phyloP scores from a whole-genome alignment of 2,797 vertebrate species.

The Peromyscus melanophrys region DNA sequence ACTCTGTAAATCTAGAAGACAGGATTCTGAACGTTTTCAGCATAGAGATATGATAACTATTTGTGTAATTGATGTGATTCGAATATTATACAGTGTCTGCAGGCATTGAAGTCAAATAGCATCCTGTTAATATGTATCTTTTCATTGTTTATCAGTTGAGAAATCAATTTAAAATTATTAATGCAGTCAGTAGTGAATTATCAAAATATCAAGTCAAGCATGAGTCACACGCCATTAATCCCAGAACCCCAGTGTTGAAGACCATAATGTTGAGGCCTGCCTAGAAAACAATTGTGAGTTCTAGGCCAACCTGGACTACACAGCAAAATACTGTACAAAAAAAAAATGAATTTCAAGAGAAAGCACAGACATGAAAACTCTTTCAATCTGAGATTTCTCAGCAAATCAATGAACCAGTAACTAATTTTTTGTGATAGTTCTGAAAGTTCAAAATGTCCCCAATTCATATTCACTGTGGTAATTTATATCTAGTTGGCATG shows the following conservation, averaged over 20 bases:
- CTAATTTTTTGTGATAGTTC: background rate
- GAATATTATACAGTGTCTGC: background rate
- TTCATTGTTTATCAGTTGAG: background rate
- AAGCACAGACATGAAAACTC: background rate
- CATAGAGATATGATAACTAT: background rate
- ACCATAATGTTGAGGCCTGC: background rate
- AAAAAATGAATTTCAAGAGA: background rate
- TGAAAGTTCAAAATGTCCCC: conserved; percentile 9
- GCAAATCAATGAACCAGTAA: background rate
- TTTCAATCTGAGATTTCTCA: background rate
- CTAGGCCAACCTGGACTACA: background rate
- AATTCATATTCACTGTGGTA: background rate
- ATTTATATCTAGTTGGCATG: background rate
- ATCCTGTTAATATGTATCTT: background rate
- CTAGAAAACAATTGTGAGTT: background rate
- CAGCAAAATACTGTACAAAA: background rate
- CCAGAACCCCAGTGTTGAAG: background rate
- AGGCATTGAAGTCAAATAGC: background rate
- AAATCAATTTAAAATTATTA: background rate
- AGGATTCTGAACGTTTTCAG: background rate
- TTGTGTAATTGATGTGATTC: background rate
- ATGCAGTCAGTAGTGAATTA: background rate
- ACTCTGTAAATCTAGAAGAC: background rate
- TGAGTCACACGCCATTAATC: background rate
- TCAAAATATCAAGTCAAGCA: background rate